A percentile compares a stretch with the other conserved stretches of the same genome.
Evolutionary conservation across 1,140 invertebrate genomes (phyloP).

Genomic region (Antheraea pernyi): DNA sequence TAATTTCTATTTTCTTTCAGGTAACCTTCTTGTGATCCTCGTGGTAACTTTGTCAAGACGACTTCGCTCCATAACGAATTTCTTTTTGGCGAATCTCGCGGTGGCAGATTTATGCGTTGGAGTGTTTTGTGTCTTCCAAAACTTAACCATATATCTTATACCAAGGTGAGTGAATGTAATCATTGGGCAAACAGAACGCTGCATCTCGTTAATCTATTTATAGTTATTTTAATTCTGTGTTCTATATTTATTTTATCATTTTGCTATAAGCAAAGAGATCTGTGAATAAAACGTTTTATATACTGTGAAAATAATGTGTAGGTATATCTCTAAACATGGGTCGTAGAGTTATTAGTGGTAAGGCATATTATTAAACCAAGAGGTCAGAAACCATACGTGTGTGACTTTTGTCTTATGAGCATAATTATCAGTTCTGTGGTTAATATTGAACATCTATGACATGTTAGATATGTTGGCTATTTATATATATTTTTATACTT

Average conservation of each 20-base stretch:
- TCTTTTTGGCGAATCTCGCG: conserved; percentile 91
- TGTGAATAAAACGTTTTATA: background rate
- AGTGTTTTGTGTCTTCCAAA: conserved; percentile 92
- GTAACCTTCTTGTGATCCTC: conserved; percentile 90
- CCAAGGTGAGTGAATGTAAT: conserved; percentile 78
- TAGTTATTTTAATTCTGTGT: background rate
- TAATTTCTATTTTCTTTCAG: conserved; percentile 76
- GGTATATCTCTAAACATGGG: too few species aligned
- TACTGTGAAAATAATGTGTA: too few species aligned
- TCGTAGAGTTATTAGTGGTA: too few species aligned
- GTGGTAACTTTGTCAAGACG: conserved; percentile 88
- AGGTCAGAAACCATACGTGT: too few species aligned
- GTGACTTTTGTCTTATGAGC: too few species aligned
- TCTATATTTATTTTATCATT: conserved; percentile 1
- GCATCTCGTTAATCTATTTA: background rate
- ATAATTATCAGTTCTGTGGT: too few species aligned
- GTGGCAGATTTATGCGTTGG: conserved; percentile 92
- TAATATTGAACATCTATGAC: too few species aligned
- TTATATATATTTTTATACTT: too few species aligned
- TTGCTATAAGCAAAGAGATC: background rate
- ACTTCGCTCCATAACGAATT: conserved; percentile 90
- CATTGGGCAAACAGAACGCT: conserved; percentile 3
- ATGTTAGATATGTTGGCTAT: too few species aligned
- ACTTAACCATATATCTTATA: conserved; percentile 88
- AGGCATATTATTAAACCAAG: too few species aligned